phyloP scores from a whole-genome alignment of 2,797 vertebrate species.

The Gallirallus australis region DNA sequence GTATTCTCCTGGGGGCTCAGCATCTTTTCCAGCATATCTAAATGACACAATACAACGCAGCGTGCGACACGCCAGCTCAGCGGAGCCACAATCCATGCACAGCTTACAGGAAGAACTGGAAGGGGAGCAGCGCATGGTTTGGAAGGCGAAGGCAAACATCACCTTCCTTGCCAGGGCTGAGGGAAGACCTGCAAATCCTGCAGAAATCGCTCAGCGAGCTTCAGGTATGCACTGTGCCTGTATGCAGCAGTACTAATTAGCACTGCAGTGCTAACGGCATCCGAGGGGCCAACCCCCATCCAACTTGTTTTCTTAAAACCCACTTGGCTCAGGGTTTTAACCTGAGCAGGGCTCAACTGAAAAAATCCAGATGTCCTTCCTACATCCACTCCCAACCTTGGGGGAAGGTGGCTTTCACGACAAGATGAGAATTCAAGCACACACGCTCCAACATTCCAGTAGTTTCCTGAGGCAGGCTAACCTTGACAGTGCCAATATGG shows the following conservation, averaged over 20 bases:
- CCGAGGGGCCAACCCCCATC: background rate
- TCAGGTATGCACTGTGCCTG: background rate
- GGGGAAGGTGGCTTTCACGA: fast-evolving
- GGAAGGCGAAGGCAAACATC: background rate
- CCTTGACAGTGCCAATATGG: background rate
- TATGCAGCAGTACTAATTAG: background rate
- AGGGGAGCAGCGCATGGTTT: background rate
- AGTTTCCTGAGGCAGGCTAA: background rate
- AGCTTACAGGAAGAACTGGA: background rate
- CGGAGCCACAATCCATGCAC: fast-evolving
- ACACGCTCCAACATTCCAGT: background rate
- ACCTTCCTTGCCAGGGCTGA: fast-evolving
- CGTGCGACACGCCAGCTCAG: background rate
- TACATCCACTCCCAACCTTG: background rate
- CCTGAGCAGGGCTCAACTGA: background rate
- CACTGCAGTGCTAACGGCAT: fast-evolving
- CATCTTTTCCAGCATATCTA: background rate
- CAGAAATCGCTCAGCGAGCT: background rate
- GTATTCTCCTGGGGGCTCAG: background rate
- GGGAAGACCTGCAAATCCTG: background rate
- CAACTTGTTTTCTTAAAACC: background rate
- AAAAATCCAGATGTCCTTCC: background rate
- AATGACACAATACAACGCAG: background rate
- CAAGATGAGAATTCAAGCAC: background rate
- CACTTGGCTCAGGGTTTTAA: background rate